Conservation (phyloP, 2,113 vertebrate genomes). For the Phodopus roborovskii region DNA sequence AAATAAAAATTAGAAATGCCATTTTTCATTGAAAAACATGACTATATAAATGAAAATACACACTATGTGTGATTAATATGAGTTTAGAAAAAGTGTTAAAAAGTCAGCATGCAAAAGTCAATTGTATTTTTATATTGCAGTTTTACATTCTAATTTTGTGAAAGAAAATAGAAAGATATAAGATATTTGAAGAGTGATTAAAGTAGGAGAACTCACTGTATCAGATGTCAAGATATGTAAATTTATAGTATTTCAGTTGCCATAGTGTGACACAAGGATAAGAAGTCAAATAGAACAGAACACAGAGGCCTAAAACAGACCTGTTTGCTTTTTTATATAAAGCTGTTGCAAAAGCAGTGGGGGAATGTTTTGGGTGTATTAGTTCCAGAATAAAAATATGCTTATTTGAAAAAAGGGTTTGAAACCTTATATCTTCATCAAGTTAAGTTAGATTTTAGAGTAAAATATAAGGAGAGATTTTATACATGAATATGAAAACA, state of each 20-base stretch:
- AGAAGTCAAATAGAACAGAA: conserved; percentile 7
- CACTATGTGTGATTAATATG: background rate
- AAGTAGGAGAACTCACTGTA: background rate
- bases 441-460: background rate
- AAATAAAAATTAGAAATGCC: background rate
- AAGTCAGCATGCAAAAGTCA: background rate
- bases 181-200: background rate
- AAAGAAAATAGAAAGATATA: conserved; percentile 4
- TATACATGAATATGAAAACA: background rate
- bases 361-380: background rate
- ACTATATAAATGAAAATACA: background rate
- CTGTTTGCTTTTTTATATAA: background rate
- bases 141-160: conserved; percentile 4
- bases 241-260: background rate
- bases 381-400: background rate
- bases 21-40: conserved; percentile 27
- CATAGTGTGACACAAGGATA: background rate
- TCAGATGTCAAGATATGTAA: background rate
- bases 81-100: background rate
- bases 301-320: background rate
- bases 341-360: background rate
- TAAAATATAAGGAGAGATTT: background rate
- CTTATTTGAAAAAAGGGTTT: conserved; percentile 10
- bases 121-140: background rate
- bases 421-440: background rate